Evolutionary conservation across 2,888 invertebrate genomes (phyloP), one percentile per base, ranked within the genome.

Genomic region (Acanthococcus lagerstroemiae): DNA sequence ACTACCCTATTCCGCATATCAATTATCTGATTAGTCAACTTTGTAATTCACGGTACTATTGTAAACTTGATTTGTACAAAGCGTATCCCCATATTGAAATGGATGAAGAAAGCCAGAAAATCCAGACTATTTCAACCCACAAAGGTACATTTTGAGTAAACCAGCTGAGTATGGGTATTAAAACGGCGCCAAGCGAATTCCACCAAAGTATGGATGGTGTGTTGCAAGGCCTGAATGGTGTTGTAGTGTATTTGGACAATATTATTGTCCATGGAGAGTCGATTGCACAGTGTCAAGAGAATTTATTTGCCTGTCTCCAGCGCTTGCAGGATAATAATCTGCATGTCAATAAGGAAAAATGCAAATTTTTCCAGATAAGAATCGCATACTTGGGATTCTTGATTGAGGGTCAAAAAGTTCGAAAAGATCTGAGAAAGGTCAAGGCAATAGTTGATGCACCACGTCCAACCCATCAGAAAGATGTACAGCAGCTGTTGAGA

Each of bases 51-150:
- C 5, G 37, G 7, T 15, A 61, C 22, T 71, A 68, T 55, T 70
- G 68, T 44, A 46, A 52, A 15, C 9, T 70, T 4, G 70, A 71
- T 65, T 45, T 70, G 12, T 65, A 54, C 50, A 70, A 71, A 50
- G 71, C 69, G n/a, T 71, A 71, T 27, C 44, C 67, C 5, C 67
- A 71, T n/a, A 1, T 60, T 0, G 27, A 27, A 46, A n/a, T 67
- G 12, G 55, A 67, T 30, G 54, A 45, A 3, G 26, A 26, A 17
- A 45, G 67, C 48, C 46, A 55, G 30, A 69, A 71, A 50, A 70
- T 72, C 57, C 67, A 70, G 27, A 70, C 72, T 7, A 68, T 70
- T 15, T 48, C 48, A 1, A 73, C 72, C 5, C 71, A 72, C 50
- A 65, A 61, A 30, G 72, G 72, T 4, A 71, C 68, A 1, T 73